These are phyloP conservation scores for Nephotettix cincticeps DNA, from an alignment of 1,140 invertebrate genomes.

Conservation along the genomic window DNA sequence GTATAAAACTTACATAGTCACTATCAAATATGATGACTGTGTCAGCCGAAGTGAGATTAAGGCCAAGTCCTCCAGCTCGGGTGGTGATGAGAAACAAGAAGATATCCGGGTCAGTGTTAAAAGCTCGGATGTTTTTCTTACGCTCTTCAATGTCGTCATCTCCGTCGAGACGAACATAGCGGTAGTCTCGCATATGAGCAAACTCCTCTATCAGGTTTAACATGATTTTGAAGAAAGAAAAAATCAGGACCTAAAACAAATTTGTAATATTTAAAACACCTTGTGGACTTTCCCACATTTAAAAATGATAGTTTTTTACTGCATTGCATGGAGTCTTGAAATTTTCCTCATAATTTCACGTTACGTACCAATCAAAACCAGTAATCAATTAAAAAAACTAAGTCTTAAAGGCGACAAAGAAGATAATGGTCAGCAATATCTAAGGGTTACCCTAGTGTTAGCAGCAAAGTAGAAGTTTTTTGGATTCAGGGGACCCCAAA, in stretches of 20 bases:
- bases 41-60: conserved; percentile 73
- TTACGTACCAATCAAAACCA: too few species aligned
- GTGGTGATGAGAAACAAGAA: conserved; percentile 65
- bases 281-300: too few species aligned
- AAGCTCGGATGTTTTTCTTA: conserved; percentile 50
- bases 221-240: conserved; percentile 67
- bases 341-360: too few species aligned
- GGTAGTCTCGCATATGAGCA: conserved; percentile 52
- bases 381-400: too few species aligned
- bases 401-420: too few species aligned
- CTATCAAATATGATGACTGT: conserved; percentile 77
- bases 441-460: too few species aligned
- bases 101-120: conserved; percentile 53
- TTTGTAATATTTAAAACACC: too few species aligned
- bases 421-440: too few species aligned
- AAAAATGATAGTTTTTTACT: too few species aligned
- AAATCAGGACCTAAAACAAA: conserved; percentile 59
- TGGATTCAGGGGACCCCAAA: too few species aligned
- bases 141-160: conserved; percentile 45
- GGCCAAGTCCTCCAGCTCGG: conserved; percentile 66
- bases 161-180: conserved; percentile 69
- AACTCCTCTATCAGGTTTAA: conserved; percentile 72
- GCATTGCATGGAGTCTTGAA: too few species aligned
- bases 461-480: too few species aligned
- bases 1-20: conserved; percentile 59